Evolutionary conservation across 2,888 invertebrate species (phyloP).

Genomic region (Drosophila nigritarsus): DNA sequence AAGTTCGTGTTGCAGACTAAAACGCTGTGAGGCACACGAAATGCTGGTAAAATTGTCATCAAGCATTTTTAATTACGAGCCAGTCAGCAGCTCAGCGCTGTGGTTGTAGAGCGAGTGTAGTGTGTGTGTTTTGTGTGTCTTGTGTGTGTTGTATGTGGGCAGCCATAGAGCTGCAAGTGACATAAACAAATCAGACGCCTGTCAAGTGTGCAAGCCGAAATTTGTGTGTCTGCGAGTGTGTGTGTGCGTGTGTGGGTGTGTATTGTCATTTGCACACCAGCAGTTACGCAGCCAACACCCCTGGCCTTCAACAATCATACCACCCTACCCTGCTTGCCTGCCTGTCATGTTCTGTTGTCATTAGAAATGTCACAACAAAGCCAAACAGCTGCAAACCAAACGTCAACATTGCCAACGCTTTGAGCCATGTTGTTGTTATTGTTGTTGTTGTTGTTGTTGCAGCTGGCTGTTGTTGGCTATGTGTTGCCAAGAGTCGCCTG

Average conservation of each 20-base stretch:
- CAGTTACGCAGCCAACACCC: conserved; percentile 25
- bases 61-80: conserved; percentile 76
- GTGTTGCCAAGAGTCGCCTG: conserved; percentile 59
- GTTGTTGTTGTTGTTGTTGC: conserved; percentile 20
- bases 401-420: conserved; percentile 64
- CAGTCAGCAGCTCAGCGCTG: conserved; percentile 47
- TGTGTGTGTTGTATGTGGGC: conserved; percentile 53
- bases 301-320: conserved; percentile 4
- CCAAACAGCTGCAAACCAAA: conserved; percentile 74
- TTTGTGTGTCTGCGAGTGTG: conserved; percentile 41
- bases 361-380: conserved; percentile 82
- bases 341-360: conserved; percentile 66
- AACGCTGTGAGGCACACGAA: conserved; percentile 49
- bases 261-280: conserved; percentile 67
- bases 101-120: conserved; percentile 7
- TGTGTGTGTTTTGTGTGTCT: conserved; percentile 8
- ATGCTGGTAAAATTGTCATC: conserved; percentile 75
- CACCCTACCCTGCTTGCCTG: background rate
- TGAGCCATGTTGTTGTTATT: conserved; percentile 39
- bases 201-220: conserved; percentile 69
- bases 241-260: conserved; percentile 9
- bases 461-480: conserved; percentile 45
- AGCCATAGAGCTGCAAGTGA: conserved; percentile 75
- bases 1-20: conserved; percentile 54
- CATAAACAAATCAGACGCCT: conserved; percentile 82